phyloP scores from a whole-genome alignment of 2,888 invertebrate species.

The Carcina quercana region DNA sequence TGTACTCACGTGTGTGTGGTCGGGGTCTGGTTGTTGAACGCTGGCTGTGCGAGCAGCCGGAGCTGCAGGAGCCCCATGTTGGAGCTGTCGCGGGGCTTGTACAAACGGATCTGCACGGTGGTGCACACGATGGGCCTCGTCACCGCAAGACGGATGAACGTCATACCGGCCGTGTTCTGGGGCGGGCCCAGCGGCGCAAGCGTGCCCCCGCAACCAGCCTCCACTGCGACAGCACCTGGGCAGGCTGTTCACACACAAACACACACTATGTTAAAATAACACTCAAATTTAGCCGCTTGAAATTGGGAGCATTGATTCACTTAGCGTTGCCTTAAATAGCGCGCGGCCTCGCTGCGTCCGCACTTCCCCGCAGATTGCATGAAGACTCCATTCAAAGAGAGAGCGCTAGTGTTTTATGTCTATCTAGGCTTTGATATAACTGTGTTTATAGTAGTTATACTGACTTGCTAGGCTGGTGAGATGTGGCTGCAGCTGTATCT shows the following conservation, averaged over 20 bases:
- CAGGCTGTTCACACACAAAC: no score
- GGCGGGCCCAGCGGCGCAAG: constrained; percentile 90
- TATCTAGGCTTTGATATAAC: no score
- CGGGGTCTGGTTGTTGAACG: constrained; percentile 72
- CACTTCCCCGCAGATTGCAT: no score
- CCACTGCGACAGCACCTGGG: constrained; percentile 91
- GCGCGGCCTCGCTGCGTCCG: no score
- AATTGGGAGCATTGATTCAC: no score
- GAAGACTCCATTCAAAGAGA: no score
- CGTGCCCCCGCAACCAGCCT: constrained; percentile 87
- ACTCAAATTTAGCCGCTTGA: no score
- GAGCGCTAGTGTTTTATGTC: no score
- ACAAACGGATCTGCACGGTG: constrained; percentile 81
- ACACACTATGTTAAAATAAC: no score
- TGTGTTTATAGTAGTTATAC: constrained; percentile 34
- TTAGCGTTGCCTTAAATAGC: no score
- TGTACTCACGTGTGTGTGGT: constrained; percentile 30
- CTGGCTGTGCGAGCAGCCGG: constrained; percentile 87
- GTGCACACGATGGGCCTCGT: constrained; percentile 90
- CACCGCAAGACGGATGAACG: constrained; percentile 88
- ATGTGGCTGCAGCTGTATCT: constrained; percentile 91
- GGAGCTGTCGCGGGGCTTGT: constrained; percentile 91
- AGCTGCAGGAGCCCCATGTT: constrained; percentile 93
- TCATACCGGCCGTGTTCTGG: constrained; percentile 89
- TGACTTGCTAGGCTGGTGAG: constrained; percentile 85